Percentiles rank a stretch among this genome's conserved stretches.
These are phyloP conservation scores for Ophioderma brevispina DNA, from an alignment of 35 echinoderm and acorn worm genomes.

Conservation along the genomic window DNA sequence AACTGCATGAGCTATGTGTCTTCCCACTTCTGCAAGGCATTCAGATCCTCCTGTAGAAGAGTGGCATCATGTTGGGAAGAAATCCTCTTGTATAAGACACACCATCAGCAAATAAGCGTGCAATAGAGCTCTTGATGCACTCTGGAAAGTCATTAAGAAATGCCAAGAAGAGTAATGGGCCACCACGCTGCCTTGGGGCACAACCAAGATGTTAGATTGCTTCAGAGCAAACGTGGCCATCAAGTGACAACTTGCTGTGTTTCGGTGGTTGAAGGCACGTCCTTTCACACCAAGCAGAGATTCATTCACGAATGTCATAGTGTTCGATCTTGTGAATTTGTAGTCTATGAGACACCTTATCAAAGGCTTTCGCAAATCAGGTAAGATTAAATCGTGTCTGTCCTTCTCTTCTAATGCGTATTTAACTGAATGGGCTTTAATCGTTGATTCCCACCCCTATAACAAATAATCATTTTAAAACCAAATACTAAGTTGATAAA, in stretches of 20 bases:
- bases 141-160: slow-evolving; percentile 24
- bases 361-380: slow-evolving; percentile 36
- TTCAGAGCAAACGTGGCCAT: background rate
- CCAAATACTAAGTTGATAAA: too few relatives aligned
- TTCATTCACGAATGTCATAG: background rate
- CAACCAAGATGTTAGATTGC: slow-evolving; percentile 22
- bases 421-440: too few relatives aligned
- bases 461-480: too few relatives aligned
- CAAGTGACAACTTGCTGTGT: background rate
- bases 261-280: slow-evolving; percentile 6
- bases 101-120: slow-evolving; percentile 34
- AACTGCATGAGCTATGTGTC: slow-evolving; percentile 15
- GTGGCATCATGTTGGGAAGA: background rate
- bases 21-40: slow-evolving; percentile 39
- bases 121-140: background rate
- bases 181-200: background rate
- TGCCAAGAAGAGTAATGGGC: slow-evolving; percentile 13
- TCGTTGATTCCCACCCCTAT: too few relatives aligned
- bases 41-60: slow-evolving; percentile 37
- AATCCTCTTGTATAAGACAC: slow-evolving; percentile 6
- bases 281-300: slow-evolving; percentile 5
- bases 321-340: slow-evolving; percentile 15
- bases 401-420: too few relatives aligned
- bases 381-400: slow-evolving; percentile 6
- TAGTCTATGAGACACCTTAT: slow-evolving; percentile 25